These are phyloP conservation scores for Brachionus angularis DNA, from an alignment of 1,140 invertebrate genomes.

Conservation along the genomic window DNA sequence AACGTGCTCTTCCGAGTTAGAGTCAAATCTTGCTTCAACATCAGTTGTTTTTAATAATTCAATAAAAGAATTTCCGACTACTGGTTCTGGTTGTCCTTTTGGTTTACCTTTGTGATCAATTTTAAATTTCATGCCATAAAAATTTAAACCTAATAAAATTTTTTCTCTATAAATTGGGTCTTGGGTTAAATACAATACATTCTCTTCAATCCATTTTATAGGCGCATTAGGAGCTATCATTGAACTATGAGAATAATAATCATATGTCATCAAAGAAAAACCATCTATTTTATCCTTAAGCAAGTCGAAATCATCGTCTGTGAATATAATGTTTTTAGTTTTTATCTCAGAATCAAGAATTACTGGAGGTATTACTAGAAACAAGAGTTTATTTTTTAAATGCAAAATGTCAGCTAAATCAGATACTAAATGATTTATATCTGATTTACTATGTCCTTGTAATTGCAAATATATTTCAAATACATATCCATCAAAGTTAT, in stretches of 20 bases:
- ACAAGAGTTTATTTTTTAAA: slow-evolving; percentile 53
- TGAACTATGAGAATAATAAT: slow-evolving; percentile 68
- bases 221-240: slow-evolving; percentile 71
- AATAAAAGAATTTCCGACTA: slow-evolving; percentile 52
- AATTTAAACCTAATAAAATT: slow-evolving; percentile 82
- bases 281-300: slow-evolving; percentile 72
- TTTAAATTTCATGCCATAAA: slow-evolving; percentile 84
- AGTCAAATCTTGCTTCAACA: neutral
- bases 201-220: slow-evolving; percentile 72
- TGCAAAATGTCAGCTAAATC: slow-evolving; percentile 20
- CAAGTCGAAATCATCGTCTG: slow-evolving; percentile 69
- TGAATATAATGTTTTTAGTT: slow-evolving; percentile 62
- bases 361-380: slow-evolving; percentile 78
- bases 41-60: slow-evolving; percentile 60
- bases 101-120: slow-evolving; percentile 62
- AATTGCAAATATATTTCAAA: slow-evolving; percentile 83
- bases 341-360: slow-evolving; percentile 56
- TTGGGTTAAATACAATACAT: slow-evolving; percentile 68
- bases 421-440: slow-evolving; percentile 34
- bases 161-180: slow-evolving; percentile 65
- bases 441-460: slow-evolving; percentile 63
- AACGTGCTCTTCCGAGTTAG: neutral
- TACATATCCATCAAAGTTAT: slow-evolving; percentile 74
- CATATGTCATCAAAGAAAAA: slow-evolving; percentile 92
- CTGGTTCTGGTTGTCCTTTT: neutral